phyloP scores from a whole-genome alignment of 2,797 vertebrate species.

The Hyperoplus immaculatus region DNA sequence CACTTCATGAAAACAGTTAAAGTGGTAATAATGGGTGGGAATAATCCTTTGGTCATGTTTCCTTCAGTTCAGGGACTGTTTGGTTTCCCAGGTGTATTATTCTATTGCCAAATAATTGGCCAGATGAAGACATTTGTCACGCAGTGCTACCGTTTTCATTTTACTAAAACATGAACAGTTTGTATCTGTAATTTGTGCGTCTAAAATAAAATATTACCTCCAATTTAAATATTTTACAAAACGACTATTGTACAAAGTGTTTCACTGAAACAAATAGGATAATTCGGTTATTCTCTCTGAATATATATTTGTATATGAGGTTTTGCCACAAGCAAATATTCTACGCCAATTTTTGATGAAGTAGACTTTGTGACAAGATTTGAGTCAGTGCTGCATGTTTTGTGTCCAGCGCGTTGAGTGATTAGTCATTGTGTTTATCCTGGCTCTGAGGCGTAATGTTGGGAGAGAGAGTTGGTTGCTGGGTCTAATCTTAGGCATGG shows the following conservation, averaged over 20 bases:
- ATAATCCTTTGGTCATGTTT: neutral
- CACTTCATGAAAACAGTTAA: constrained; percentile 1
- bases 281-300: constrained; percentile 38
- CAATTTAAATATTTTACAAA: constrained; percentile 40
- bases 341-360: constrained; percentile 45
- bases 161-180: constrained; percentile 26
- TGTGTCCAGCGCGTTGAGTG: constrained; percentile 75
- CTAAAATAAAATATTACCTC: neutral
- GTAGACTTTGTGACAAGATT: constrained; percentile 56
- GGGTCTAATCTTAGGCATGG: constrained; percentile 74
- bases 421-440: constrained; percentile 78
- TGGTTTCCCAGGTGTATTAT: constrained; percentile 3
- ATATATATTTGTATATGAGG: constrained; percentile 17
- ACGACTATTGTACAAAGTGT: constrained; percentile 53
- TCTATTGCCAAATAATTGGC: constrained; percentile 29
- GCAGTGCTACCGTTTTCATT: neutral
- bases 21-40: neutral
- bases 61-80: constrained; percentile 1
- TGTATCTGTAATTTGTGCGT: constrained; percentile 21
- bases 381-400: constrained; percentile 59
- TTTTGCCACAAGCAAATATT: constrained; percentile 44
- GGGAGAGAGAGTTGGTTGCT: constrained; percentile 54
- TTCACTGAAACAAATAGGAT: constrained; percentile 51
- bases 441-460: constrained; percentile 51
- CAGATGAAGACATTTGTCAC: neutral